Base-by-base conservation (phyloP, 2,113 vertebrate species). In the Chaenocephalus aceratus region DNA sequence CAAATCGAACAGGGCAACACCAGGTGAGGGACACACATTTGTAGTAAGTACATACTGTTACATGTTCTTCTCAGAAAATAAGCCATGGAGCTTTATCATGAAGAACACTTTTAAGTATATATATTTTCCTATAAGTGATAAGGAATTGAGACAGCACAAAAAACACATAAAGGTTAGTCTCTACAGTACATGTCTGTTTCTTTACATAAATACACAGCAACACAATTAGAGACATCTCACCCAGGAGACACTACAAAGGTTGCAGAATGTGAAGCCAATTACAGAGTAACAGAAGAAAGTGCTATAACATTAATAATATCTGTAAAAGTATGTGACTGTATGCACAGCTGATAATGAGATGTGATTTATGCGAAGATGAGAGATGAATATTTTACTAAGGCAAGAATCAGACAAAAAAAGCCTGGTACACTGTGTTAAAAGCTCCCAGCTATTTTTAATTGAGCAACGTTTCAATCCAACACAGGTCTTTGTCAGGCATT, bases 361-460 rank as follows among this genome's bases (percentile, higher is more conserved):
- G 70, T 68, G 82, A 89, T 87, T 84, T 79, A 89, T 91, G 86
- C 74, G 44, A 86, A 89, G 84, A 44, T 59, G 45, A 75, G 66
- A 49, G 56, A 84, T 88, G 76, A 87, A 93, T 89, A 91, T 91
- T 89, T 89, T 85, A 91, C 77, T 51, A 80, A 16, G 6, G 36
- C 36, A 41, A 41, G 36, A 41, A 41, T 41, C 7, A 7, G 30
- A 30, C 3, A 41, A 41, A 41, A 41, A 41, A 41, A 5, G 1
- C 36, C 36, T 7, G 7, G 36, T 7, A 41, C 36, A 41, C 36
- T 41, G 36, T 7, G 36, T 41, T 41, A 41, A 41, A 41, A 41
- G 36, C 36, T 41, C 36, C 36, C 36, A 41, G 36, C 36, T 41
- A 41, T 41, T 41, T 41, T 41, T 41, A 41, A 41, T 41, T 41